Percentiles rank a stretch among this genome's conserved stretches.
phyloP scores from a whole-genome alignment of 2,888 invertebrate species.

The Tineola bisselliella region DNA sequence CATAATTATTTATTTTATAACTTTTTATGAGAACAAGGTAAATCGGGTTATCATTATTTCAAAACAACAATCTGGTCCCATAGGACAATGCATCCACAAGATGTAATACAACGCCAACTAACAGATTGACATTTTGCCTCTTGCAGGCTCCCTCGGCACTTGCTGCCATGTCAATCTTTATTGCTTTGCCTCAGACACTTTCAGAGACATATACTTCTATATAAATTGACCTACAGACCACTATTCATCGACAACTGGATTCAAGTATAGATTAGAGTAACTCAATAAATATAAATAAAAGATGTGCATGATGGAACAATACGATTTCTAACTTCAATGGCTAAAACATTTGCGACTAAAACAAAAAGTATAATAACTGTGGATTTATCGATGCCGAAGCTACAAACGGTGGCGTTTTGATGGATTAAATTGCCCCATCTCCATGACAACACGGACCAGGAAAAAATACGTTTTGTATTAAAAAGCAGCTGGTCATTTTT shows the following conservation, averaged over 20 bases:
- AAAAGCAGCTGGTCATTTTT: conserved; percentile 69
- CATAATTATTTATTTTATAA: background rate
- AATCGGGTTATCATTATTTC: background rate
- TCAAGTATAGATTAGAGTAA: too few species aligned
- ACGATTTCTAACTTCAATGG: background rate
- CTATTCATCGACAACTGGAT: background rate
- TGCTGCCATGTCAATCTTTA: conserved; percentile 48
- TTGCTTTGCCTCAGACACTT: conserved; percentile 24
- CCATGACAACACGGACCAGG: conserved; percentile 66
- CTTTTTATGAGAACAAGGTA: background rate
- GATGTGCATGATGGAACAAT: background rate
- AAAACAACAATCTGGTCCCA: background rate
- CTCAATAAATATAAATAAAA: too few species aligned
- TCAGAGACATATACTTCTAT: background rate
- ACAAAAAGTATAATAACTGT: conserved; percentile 11
- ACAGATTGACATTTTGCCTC: conserved; percentile 50
- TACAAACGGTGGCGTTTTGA: conserved; percentile 50
- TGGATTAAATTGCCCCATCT: conserved; percentile 69
- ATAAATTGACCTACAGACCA: background rate
- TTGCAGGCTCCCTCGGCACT: conserved; percentile 30
- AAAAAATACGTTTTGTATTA: conserved; percentile 65
- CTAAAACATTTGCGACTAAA: conserved; percentile 6
- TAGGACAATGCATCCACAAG: background rate
- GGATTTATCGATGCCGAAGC: conserved; percentile 51
- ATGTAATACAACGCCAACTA: background rate